Percentiles rank a stretch among this genome's conserved stretches.
Conservation (phyloP, 2,113 vertebrate species). For the Reinhardtius hippoglossoides region DNA sequence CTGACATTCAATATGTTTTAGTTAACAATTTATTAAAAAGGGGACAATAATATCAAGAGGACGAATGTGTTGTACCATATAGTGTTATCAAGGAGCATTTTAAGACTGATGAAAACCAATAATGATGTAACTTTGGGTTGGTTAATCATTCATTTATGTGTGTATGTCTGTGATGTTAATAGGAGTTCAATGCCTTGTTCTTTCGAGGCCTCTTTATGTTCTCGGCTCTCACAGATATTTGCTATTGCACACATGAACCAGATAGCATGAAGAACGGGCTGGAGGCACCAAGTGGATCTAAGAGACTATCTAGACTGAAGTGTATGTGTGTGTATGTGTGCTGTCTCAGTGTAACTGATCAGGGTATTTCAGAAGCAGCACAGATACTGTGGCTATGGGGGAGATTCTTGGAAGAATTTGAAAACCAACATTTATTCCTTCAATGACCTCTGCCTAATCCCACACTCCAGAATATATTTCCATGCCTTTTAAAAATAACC, state of each 20-base stretch:
- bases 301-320: conserved; percentile 23
- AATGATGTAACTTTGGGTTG: background rate
- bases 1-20: too few species aligned
- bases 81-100: too few species aligned
- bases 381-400: conserved; percentile 54
- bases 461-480: conserved; percentile 32
- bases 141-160: background rate
- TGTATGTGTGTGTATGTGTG: conserved; percentile 10
- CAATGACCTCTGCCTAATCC: conserved; percentile 4
- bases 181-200: conserved; percentile 10
- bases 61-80: too few species aligned
- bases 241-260: conserved; percentile 10
- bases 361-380: conserved; percentile 55
- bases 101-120: background rate
- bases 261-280: background rate
- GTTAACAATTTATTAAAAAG: too few species aligned
- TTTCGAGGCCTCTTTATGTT: conserved; percentile 29
- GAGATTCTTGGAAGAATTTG: conserved; percentile 57
- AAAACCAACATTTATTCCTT: conserved; percentile 29
- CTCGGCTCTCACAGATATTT: background rate
- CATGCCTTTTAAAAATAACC: conserved; percentile 20
- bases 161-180: conserved; percentile 14
- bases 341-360: conserved; percentile 35
- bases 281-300: conserved; percentile 17
- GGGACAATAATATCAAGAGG: too few species aligned